phyloP scores from a whole-genome alignment of 2,113 vertebrate species.

The Ciconia maguari region DNA sequence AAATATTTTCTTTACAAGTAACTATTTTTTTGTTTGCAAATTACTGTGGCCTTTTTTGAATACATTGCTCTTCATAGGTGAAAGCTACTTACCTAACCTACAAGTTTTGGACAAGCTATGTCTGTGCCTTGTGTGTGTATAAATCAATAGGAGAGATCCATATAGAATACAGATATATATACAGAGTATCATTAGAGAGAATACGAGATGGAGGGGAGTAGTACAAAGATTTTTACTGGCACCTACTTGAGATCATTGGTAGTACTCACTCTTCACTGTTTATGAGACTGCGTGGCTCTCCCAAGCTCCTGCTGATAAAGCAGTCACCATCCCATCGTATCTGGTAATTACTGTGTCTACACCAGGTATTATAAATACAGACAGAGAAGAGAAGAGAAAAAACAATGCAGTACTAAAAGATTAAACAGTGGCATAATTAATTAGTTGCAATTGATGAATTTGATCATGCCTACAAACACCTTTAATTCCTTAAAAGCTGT shows the following conservation, averaged over 20 bases:
- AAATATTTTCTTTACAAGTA: background rate
- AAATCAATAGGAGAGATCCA: background rate
- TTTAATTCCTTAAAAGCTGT: constrained; percentile 46
- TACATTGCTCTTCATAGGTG: background rate
- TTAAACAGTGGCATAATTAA: background rate
- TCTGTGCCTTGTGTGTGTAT: background rate
- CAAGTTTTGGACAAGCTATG: background rate
- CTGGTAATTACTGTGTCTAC: background rate
- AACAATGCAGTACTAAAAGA: background rate
- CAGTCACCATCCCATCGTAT: background rate
- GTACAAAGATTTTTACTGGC: background rate
- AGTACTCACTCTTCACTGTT: background rate
- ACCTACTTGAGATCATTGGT: background rate
- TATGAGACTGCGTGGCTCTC: background rate
- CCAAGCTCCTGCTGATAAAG: background rate
- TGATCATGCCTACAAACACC: constrained; percentile 29
- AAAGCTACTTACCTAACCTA: background rate
- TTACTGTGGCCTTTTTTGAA: background rate
- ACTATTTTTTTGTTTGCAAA: background rate
- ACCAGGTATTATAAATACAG: background rate
- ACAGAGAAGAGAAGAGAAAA: background rate
- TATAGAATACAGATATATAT: background rate
- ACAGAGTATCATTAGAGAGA: background rate
- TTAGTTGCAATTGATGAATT: constrained; percentile 11
- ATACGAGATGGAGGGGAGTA: background rate